Base-by-base conservation (phyloP, 1,140 invertebrate species). In the Meteorus sp. region DNA sequence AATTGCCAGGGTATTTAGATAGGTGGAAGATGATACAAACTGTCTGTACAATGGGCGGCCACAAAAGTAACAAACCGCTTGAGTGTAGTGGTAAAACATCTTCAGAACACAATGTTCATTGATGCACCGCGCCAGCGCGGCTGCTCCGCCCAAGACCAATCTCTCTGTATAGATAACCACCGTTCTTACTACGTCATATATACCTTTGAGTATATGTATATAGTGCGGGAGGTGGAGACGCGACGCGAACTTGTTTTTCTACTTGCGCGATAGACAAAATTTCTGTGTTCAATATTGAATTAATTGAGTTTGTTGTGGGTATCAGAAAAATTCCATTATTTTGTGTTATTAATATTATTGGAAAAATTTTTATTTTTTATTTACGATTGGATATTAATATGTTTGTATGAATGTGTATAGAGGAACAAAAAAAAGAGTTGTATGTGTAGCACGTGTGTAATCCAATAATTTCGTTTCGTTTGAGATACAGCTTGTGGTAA, bases 391-490 rank as follows among this genome's bases (percentile, higher is more conserved):
- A n/a, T n/a, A n/a, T n/a, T n/a, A n/a, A n/a, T n/a, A n/a, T n/a
- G n/a, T n/a, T n/a, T n/a, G n/a, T n/a, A n/a, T n/a, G n/a, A n/a
- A n/a, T n/a, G n/a, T n/a, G n/a, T n/a, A n/a, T n/a, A n/a, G n/a
- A n/a, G n/a, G n/a, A n/a, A n/a, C n/a, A n/a, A n/a, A n/a, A 43
- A 33, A 27, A 33, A 33, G 7, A 58, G 25, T 27, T 43, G 35
- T 27, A 29, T 29, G 22, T 47, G n/a, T 53, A 53, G 41, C 39
- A 52, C 5, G 61, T 69, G 66, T 69, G 70, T 71, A 72, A 70
- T 60, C 68, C 63, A 66, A 73, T 73, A 61, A 68, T 70, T 70
- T 62, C 60, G 62, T 63, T 69, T 69, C 66, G 67, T 70, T 72
- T 63, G 65, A 68, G 64, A 69, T 71, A 53, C 9, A 31, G 15